Percentiles rank a stretch among this genome's conserved stretches.
phyloP scores from a whole-genome alignment of 2,113 vertebrate genomes.

The Anarrhichthys ocellatus region DNA sequence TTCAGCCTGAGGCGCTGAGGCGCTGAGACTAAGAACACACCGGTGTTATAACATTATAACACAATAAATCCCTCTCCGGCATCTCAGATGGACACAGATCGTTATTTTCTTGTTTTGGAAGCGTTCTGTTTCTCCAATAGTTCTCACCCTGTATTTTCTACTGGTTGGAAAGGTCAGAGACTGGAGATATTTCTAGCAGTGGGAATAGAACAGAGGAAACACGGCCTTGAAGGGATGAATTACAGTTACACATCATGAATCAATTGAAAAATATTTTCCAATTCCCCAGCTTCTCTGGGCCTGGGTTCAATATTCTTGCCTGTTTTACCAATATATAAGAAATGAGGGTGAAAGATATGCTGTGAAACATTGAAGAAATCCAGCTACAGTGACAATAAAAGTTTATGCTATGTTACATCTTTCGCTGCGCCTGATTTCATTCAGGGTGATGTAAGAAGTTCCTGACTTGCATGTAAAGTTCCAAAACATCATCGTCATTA shows the following conservation, averaged over 20 bases:
- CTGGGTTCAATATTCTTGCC: slow-evolving; percentile 60
- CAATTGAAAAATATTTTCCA: slow-evolving; percentile 41
- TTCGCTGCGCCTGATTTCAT: background rate
- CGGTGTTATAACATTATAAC: background rate
- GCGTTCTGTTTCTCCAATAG: background rate
- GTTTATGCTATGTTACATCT: slow-evolving; percentile 17
- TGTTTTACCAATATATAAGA: slow-evolving; percentile 63
- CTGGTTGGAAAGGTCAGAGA: slow-evolving; percentile 26
- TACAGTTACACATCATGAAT: slow-evolving; percentile 69
- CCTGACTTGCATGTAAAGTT: background rate
- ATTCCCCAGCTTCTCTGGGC: slow-evolving; percentile 35
- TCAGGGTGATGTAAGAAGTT: background rate
- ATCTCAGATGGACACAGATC: slow-evolving; percentile 7
- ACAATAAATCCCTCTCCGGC: slow-evolving; percentile 11
- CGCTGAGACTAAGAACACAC: background rate
- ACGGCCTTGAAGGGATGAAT: slow-evolving; percentile 57
- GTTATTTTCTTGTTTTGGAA: background rate
- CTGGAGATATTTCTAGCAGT: slow-evolving; percentile 42
- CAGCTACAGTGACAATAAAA: slow-evolving; percentile 39
- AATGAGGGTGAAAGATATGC: slow-evolving; percentile 49
- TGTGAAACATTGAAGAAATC: slow-evolving; percentile 52
- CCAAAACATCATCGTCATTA: background rate
- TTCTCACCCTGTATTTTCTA: slow-evolving; percentile 21
- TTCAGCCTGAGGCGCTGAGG: slow-evolving; percentile 4
- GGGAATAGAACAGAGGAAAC: slow-evolving; percentile 60